Conservation (phyloP, 2,113 vertebrate genomes). For the Tyrannus savana region DNA sequence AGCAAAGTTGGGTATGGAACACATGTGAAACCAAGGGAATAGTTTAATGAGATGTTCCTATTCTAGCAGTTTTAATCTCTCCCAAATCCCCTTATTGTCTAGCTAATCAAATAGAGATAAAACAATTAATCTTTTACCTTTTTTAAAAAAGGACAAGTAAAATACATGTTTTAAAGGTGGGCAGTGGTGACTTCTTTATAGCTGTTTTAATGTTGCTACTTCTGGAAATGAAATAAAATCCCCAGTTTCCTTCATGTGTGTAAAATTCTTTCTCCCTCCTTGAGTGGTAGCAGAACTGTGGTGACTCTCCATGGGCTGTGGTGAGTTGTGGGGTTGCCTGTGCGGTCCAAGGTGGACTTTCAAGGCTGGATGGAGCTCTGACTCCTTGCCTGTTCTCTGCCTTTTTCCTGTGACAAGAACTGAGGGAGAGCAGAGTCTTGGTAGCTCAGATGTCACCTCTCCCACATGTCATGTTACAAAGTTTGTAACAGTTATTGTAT, state of each 20-base stretch:
- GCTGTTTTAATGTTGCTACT: not conserved
- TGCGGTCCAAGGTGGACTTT: accelerated
- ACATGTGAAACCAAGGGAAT: not conserved
- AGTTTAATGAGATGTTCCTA: not conserved
- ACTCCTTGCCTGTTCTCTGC: not conserved
- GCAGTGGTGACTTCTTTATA: not conserved
- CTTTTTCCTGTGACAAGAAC: not conserved
- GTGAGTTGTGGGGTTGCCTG: accelerated
- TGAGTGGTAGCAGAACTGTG: not conserved
- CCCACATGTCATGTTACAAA: accelerated
- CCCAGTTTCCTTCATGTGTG: not conserved
- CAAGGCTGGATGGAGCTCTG: not conserved
- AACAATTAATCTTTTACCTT: not conserved
- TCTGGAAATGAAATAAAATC: not conserved
- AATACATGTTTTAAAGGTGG: not conserved
- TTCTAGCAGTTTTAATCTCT: constrained; percentile 2
- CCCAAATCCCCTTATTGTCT: constrained; percentile 4
- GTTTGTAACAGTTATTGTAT: not conserved
- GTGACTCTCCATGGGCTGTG: not conserved
- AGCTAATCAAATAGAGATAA: constrained; percentile 10
- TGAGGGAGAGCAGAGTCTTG: not conserved
- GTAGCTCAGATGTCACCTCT: not conserved
- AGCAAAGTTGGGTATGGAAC: not conserved
- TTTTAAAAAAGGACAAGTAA: not conserved
- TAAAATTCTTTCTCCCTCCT: not conserved